These are phyloP conservation scores for Brachyistius frenatus DNA, from an alignment of 2,113 vertebrate species.

Conservation along the genomic window DNA sequence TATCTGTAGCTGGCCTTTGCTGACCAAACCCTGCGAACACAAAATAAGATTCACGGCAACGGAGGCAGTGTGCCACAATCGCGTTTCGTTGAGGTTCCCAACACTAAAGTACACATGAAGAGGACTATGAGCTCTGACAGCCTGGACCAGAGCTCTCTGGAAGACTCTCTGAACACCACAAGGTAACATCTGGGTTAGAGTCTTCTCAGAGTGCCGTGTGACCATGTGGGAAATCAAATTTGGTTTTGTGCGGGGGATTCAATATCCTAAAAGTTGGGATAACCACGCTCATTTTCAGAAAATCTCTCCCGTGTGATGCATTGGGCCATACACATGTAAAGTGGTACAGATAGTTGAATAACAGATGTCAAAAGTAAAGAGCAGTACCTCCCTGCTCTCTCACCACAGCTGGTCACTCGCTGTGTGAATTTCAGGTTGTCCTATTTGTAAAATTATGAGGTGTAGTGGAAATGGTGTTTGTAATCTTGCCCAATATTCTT, in stretches of 20 bases:
- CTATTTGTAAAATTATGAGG: too few relatives aligned
- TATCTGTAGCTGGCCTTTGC: conserved; percentile 85
- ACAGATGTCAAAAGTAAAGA: too few relatives aligned
- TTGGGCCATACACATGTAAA: too few relatives aligned
- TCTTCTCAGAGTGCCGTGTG: not conserved
- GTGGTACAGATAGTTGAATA: too few relatives aligned
- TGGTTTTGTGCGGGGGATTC: not conserved
- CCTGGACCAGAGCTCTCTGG: conserved; percentile 85
- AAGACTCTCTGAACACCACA: conserved; percentile 83
- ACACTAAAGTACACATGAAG: conserved; percentile 32
- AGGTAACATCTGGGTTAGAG: conserved; percentile 79
- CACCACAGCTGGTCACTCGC: too few relatives aligned
- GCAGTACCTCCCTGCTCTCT: too few relatives aligned
- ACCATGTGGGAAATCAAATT: too few relatives aligned
- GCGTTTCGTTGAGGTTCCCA: conserved; percentile 26
- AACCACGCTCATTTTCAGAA: too few relatives aligned
- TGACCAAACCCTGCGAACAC: conserved; percentile 84
- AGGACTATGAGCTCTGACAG: conserved; percentile 88
- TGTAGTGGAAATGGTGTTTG: not conserved
- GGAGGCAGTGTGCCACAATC: conserved; percentile 70
- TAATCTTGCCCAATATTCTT: not conserved
- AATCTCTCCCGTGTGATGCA: too few relatives aligned
- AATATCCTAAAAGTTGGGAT: not conserved
- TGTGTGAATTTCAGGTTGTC: too few relatives aligned
- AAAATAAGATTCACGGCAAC: conserved; percentile 73